Conservation (phyloP, 1,140 invertebrate species). For the Hermatobates lingyangjiaoensis region DNA sequence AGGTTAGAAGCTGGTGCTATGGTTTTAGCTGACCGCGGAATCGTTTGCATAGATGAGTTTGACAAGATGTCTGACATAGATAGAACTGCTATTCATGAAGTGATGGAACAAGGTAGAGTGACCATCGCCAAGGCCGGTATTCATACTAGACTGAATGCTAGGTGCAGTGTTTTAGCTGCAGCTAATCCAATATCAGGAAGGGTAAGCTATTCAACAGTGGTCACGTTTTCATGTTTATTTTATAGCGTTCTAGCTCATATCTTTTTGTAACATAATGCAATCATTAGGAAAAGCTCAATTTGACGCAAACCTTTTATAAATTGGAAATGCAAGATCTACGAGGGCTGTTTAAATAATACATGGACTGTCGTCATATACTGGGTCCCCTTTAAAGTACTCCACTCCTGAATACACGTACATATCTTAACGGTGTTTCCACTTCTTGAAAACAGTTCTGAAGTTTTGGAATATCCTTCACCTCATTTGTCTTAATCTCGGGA, state of each 20-base stretch:
- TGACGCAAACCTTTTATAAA: no score
- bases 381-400: no score
- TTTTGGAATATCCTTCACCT: no score
- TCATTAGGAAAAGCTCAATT: no score
- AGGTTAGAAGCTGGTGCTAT: conserved; percentile 95
- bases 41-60: conserved; percentile 99
- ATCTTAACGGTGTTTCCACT: no score
- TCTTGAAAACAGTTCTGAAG: no score
- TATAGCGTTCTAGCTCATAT: not conserved
- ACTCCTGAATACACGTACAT: no score
- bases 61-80: conserved; percentile 99
- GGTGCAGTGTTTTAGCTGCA: conserved; percentile 93
- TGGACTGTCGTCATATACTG: no score
- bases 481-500: no score
- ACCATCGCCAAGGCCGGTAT: conserved; percentile 98
- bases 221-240: not conserved
- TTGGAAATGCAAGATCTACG: no score
- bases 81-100: conserved; percentile 96
- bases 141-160: conserved; percentile 90
- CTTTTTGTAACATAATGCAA: no score
- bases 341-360: no score
- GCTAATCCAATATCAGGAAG: conserved; percentile 99
- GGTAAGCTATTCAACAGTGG: conserved; percentile 30
- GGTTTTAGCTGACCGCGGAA: conserved; percentile 94
- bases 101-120: conserved; percentile 88